phyloP scores from a whole-genome alignment of 2,888 invertebrate species.

The Spilarctia lutea region DNA sequence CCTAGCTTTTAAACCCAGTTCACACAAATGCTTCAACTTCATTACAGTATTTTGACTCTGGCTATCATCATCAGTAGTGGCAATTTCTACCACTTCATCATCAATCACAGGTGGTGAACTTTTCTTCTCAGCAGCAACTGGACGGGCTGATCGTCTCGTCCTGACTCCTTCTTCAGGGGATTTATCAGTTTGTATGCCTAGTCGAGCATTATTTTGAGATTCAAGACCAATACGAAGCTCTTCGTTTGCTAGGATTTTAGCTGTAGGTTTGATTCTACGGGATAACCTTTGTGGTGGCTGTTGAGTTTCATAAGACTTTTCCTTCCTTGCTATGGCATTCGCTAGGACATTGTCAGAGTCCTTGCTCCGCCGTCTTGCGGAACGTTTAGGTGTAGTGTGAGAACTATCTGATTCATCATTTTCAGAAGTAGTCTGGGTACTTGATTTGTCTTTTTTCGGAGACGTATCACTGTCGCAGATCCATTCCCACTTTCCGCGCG shows the following conservation, averaged over 20 bases:
- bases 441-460: conserved; percentile 65
- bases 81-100: conserved; percentile 53
- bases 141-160: conserved; percentile 70
- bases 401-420: conserved; percentile 76
- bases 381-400: conserved; percentile 85
- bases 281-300: conserved; percentile 70
- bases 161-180: conserved; percentile 73
- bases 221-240: conserved; percentile 87
- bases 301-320: conserved; percentile 87
- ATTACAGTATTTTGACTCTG: conserved; percentile 82
- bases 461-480: conserved; percentile 70
- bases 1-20: conserved; percentile 83
- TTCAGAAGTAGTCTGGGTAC: conserved; percentile 68
- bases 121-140: conserved; percentile 44
- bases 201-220: conserved; percentile 85
- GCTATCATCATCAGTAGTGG: conserved; percentile 53
- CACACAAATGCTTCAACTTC: conserved; percentile 86
- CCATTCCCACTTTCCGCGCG: conserved; percentile 76
- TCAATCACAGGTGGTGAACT: conserved; percentile 41
- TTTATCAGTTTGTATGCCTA: conserved; percentile 75
- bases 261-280: conserved; percentile 89
- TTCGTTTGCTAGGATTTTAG: conserved; percentile 89
- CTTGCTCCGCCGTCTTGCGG: conserved; percentile 88
- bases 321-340: conserved; percentile 90
- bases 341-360: conserved; percentile 89